Percentiles rank a stretch among this genome's conserved stretches.
Conservation (phyloP, 1,140 invertebrate genomes). For the Apis mellifera region Amel_HAv3.1 CM009936.2:15328501-15329000, state of each 20-base stretch:
- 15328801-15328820: slow-evolving; percentile 64
- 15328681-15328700: slow-evolving; percentile 65
- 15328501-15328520: no score
- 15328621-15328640: neutral
- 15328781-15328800: slow-evolving; percentile 60
- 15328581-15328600: neutral
- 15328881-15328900: no score
- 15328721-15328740: slow-evolving; percentile 21
- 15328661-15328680: slow-evolving; percentile 52
- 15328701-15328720: slow-evolving; percentile 23
- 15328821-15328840: neutral
- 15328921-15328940: no score
- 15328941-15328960: no score
- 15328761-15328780: slow-evolving; percentile 26
- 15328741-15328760: slow-evolving; percentile 46
- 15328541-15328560: neutral
- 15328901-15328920: no score
- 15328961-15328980: no score
- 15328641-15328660: slow-evolving; percentile 14
- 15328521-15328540: no score
- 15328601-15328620: neutral
- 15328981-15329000: no score
- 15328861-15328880: no score
- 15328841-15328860: no score
- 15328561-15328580: neutral